Percentiles rank a stretch among this genome's conserved stretches.
Conservation (phyloP, 1,140 invertebrate species). For the Zaprionus capensis region DNA sequence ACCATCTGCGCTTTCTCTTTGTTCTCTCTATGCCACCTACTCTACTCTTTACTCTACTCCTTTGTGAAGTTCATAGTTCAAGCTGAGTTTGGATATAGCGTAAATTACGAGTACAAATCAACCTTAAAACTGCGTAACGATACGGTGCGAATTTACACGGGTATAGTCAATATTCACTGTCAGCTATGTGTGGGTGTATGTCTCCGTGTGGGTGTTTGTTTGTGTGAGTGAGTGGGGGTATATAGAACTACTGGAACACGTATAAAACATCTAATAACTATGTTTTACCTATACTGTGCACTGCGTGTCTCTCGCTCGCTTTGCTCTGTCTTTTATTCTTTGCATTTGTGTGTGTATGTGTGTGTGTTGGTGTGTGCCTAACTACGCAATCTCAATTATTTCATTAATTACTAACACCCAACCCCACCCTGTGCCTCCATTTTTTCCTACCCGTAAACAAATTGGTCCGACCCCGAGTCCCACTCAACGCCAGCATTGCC, state of each 20-base stretch:
- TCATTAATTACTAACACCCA: constrained; percentile 58
- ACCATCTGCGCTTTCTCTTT: background rate
- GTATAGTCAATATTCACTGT: constrained; percentile 62
- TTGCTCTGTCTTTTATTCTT: constrained; percentile 13
- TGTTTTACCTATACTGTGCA: constrained; percentile 39
- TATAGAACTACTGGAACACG: constrained; percentile 76
- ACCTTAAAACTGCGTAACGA: constrained; percentile 78
- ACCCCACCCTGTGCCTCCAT: constrained; percentile 13
- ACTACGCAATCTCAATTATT: constrained; percentile 57
- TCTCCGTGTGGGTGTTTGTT: constrained; percentile 11
- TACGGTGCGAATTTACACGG: constrained; percentile 55
- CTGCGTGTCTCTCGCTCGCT: constrained; percentile 26
- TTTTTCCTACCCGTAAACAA: constrained; percentile 29
- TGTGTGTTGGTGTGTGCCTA: constrained; percentile 52
- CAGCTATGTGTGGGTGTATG: constrained; percentile 2
- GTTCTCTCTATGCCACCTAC: background rate
- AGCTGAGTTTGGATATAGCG: constrained; percentile 68
- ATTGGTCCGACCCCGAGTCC: constrained; percentile 10
- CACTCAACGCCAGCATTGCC: constrained; percentile 44
- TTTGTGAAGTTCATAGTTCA: constrained; percentile 24
- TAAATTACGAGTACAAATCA: constrained; percentile 74
- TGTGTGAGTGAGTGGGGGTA: constrained; percentile 17
- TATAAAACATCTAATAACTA: constrained; percentile 80
- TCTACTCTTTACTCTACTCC: constrained; percentile 22
- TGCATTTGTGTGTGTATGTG: constrained; percentile 28